Evolutionary conservation across 2,888 invertebrate genomes (phyloP).

Genomic region (Dynastes tityus): DNA sequence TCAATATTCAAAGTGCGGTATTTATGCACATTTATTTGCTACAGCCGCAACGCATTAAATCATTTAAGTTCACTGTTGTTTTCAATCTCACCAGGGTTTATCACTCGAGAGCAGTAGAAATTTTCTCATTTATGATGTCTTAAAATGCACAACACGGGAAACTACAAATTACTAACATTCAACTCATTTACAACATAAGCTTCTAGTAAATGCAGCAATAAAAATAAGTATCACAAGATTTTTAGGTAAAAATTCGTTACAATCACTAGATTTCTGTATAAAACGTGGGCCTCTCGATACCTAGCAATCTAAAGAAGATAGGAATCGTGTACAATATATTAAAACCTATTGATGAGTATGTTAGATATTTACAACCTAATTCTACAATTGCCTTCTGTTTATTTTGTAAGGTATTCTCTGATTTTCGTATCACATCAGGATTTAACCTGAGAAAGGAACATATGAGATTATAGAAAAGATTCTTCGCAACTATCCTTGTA

Average conservation of each 20-base stretch:
- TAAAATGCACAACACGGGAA: too few relatives aligned
- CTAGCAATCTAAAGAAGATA: slow-evolving; percentile 81
- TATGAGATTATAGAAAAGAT: slow-evolving; percentile 78
- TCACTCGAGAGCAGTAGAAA: too few relatives aligned
- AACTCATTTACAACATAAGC: too few relatives aligned
- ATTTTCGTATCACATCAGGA: slow-evolving; percentile 77
- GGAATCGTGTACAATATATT: slow-evolving; percentile 86
- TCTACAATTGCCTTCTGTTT: slow-evolving; percentile 85
- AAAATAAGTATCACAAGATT: slow-evolving; percentile 37
- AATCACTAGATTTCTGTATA: slow-evolving; percentile 84
- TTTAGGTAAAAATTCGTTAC: slow-evolving; percentile 6
- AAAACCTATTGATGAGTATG: slow-evolving; percentile 86
- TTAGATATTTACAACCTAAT: slow-evolving; percentile 87
- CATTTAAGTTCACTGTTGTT: too few relatives aligned
- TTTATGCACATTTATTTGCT: too few relatives aligned
- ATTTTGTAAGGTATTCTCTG: slow-evolving; percentile 78
- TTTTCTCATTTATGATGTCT: too few relatives aligned
- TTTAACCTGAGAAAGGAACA: slow-evolving; percentile 81
- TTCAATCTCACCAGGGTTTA: too few relatives aligned
- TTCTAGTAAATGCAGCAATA: background rate
- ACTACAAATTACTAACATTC: too few relatives aligned
- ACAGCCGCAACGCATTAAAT: too few relatives aligned
- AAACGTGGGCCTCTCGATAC: slow-evolving; percentile 87
- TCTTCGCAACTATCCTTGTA: slow-evolving; percentile 80
- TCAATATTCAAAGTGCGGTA: too few relatives aligned